Base-by-base conservation (phyloP, 2,113 vertebrate species). In the Tautogolabrus adspersus region DNA sequence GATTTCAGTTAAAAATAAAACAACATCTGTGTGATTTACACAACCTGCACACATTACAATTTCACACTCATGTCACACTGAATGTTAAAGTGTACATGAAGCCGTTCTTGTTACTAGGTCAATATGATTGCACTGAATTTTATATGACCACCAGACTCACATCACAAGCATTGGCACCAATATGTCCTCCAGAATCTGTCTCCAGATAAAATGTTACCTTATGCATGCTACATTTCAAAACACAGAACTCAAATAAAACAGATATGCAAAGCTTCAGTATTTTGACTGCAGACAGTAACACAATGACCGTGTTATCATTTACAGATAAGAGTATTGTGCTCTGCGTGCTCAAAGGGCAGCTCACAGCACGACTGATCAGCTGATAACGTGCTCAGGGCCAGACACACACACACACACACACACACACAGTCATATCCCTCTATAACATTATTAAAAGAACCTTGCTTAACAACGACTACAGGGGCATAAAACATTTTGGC, bases 341-440 rank as follows among this genome's bases (percentile, higher is more conserved):
- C 34, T 64, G 58, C 5, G 16, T 86, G 88, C 75, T 85, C 80
- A 90, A 84, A 92, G 88, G 84, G 81, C 89, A 90, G 66, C 69
- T 64, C 51, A 16, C 12, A 57, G 60, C 71, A 74, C 63, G 76
- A 34, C 78, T 56, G 37, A 66, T 54, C 37, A 66, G 38, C 42
- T 64, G 83, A 89, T 87, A 85, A 82, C 26, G n/a, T 1, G 52
- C 68, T 75, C 86, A 84, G 70, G 84, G 84, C 46, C 85, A 84
- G 72, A 85, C 85, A 77, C 71, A 75, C 73, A 82, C 44, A 46
- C 44, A 13, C 44, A 46, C 10, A 44, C 42, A 85, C 85, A 75
- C 71, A 75, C 73, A 83, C 67, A 56, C 51, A 70, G 73, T 13
- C 19, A 18, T 47, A 30, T 62, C 54, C 44, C 88, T 82, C 81